A percentile compares a stretch with the other conserved stretches of the same genome.
Conservation (phyloP, 2,797 vertebrate species). For the Dryobates pubescens region DNA sequence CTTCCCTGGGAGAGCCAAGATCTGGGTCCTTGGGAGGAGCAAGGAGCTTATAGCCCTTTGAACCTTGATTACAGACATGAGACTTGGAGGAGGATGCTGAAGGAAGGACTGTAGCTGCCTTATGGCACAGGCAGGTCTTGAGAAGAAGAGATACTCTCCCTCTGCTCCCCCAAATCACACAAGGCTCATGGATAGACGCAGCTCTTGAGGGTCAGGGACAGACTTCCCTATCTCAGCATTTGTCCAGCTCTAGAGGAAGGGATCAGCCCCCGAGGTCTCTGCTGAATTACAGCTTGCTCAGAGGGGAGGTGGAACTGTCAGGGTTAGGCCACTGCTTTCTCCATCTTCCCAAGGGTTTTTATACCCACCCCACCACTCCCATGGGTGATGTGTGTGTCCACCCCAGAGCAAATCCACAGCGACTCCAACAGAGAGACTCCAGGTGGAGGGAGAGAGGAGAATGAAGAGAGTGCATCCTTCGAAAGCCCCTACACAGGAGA, state of each 20-base stretch:
- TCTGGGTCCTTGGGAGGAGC: background rate
- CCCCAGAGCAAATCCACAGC: background rate
- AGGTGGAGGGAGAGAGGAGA: background rate
- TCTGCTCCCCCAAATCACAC: background rate
- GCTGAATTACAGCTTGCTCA: background rate
- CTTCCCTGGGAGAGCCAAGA: background rate
- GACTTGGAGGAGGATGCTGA: constrained; percentile 3
- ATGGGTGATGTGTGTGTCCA: background rate
- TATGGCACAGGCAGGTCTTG: background rate
- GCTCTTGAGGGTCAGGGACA: background rate
- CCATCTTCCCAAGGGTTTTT: background rate
- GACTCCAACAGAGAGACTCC: background rate
- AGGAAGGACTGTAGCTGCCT: constrained; percentile 6
- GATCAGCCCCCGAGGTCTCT: background rate
- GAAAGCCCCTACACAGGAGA: background rate
- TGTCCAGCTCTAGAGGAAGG: background rate
- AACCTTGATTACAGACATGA: constrained; percentile 1
- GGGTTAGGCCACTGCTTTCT: background rate
- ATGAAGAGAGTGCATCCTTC: background rate
- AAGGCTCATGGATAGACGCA: background rate
- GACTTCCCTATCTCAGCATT: background rate
- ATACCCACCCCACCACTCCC: background rate
- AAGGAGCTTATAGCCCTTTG: background rate
- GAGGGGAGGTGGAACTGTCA: background rate
- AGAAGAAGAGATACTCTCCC: background rate